Base-by-base conservation (phyloP, 1,140 invertebrate species). In the Polypedilum pembai region DNA sequence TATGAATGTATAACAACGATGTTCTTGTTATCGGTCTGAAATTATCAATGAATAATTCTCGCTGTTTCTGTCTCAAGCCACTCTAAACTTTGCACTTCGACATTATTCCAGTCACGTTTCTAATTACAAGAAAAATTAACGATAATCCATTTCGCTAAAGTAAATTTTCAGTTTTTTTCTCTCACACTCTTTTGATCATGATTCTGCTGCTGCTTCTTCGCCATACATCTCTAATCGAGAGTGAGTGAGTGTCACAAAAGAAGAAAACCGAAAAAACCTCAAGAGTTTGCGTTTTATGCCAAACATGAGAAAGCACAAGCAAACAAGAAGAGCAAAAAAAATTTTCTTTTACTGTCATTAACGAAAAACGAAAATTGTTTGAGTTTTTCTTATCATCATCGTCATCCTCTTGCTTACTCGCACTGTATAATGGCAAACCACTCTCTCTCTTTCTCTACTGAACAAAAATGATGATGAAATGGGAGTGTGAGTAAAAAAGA, bases 51-150 rank as follows among this genome's bases (percentile, higher is more conserved):
- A 69, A 69, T 69, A 69, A 69, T 20, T 21, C 20, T 69, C 18
- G 5, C 10, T 56, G 10, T 17, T 8, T 69, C 8, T 18, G 65
- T 69, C 10, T 69, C 65, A 15, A 56, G 45, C 45, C n/a, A 4
- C 45, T 56, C 12, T 1, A 56, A 56, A 56, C 45, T 56, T 56
- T 56, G 45, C 45, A 69, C 65, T 20, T 69, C 17, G 17, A 69
- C 17, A 21, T 18, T 69, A 69, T 69, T 69, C 65, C 17, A 69
- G 65, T 69, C 65, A 69, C 65, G 65, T 69, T 69, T 69, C 65
- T 69, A 69, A 69, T 69, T 69, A 69, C 65, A 69, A 69, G 65
- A 69, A 69, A 69, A 69, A 69, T 69, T 69, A 69, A 69, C 65
- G 65, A 69, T 69, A 69, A 69, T 69, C 65, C 65, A 69, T 69